Conservation (phyloP, 2,888 invertebrate genomes). For the Apodemia hepburni region DNA sequence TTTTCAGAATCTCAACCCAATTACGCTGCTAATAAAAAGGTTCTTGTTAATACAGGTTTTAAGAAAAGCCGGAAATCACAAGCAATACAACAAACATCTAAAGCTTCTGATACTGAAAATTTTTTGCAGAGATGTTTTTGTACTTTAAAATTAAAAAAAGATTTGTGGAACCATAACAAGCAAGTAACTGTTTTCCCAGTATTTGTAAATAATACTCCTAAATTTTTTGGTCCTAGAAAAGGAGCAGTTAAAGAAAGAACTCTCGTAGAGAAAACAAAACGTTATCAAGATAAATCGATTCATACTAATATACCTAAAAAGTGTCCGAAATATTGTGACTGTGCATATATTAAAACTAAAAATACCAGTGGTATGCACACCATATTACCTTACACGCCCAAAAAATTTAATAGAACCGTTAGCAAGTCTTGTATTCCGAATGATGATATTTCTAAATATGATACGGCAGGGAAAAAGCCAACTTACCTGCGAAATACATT, state of each 20-base stretch:
- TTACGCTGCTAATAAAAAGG: slow-evolving; percentile 18
- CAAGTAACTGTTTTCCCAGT: not conserved
- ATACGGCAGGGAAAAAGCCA: not conserved
- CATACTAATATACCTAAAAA: slow-evolving; percentile 25
- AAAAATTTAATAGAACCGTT: slow-evolving; percentile 39
- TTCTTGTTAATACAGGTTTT: slow-evolving; percentile 14
- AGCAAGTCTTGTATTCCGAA: slow-evolving; percentile 34
- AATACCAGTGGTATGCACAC: slow-evolving; percentile 36
- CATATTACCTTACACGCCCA: slow-evolving; percentile 40
- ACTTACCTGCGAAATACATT: not conserved
- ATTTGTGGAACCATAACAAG: slow-evolving; percentile 17
- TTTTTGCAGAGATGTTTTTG: slow-evolving; percentile 45
- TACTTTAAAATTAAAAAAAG: slow-evolving; percentile 36
- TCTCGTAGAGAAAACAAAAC: slow-evolving; percentile 18
- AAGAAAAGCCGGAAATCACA: slow-evolving; percentile 22
- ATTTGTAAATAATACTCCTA: slow-evolving; percentile 22
- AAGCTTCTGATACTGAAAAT: slow-evolving; percentile 34
- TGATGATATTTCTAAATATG: slow-evolving; percentile 19
- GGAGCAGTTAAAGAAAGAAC: not conserved
- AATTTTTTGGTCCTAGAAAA: slow-evolving; percentile 31
- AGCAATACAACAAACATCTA: slow-evolving; percentile 30
- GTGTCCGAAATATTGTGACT: slow-evolving; percentile 18
- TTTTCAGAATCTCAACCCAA: slow-evolving; percentile 8
- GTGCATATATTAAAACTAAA: slow-evolving; percentile 17
- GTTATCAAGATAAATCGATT: slow-evolving; percentile 22